A percentile compares a stretch with the other conserved stretches of the same genome.
Conservation (phyloP, 2,797 vertebrate species). For the Ciconia nigra region DNA sequence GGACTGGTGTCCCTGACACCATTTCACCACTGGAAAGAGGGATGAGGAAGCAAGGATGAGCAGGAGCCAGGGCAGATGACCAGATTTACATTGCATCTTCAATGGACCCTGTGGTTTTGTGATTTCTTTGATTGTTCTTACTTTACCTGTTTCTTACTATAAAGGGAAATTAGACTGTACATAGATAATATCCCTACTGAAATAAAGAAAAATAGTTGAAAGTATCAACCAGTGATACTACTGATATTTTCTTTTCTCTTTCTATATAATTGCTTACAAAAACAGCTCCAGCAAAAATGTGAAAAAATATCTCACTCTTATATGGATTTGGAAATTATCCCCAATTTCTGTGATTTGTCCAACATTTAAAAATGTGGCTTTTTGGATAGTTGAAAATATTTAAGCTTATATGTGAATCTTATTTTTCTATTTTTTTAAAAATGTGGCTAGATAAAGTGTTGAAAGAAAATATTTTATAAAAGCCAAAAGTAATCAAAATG, state of each 20-base stretch:
- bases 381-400: background rate
- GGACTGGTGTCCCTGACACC: background rate
- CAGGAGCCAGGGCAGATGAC: background rate
- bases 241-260: background rate
- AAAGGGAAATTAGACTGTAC: background rate
- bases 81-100: background rate
- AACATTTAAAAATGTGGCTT: background rate
- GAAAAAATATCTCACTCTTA: background rate
- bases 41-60: background rate
- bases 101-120: fast-evolving
- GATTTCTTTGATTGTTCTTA: background rate
- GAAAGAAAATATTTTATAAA: background rate
- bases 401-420: background rate
- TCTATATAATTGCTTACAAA: background rate
- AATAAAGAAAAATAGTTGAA: background rate
- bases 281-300: background rate
- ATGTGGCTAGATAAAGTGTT: background rate
- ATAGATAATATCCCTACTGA: background rate
- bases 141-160: background rate
- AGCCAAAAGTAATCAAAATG: background rate
- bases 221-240: background rate
- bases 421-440: background rate
- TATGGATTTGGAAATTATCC: background rate
- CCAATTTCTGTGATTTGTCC: background rate
- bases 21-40: background rate